Base-by-base conservation (phyloP, 1,140 invertebrate species). In the Stegodyphus dumicola region DNA sequence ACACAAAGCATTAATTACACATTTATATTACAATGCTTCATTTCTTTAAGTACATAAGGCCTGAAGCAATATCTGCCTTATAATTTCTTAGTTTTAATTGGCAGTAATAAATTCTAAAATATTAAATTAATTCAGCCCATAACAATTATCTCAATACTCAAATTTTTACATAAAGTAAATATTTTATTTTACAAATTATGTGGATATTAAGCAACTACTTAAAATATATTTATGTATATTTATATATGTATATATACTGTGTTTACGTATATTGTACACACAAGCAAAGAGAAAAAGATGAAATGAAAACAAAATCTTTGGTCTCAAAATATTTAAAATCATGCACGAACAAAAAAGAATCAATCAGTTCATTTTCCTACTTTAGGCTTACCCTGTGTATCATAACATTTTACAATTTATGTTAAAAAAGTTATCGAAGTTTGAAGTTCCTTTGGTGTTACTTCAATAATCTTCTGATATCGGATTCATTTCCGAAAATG, bases 231-330 rank as follows among this genome's bases (percentile, higher is more conserved):
- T 52, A 76, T 51, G n/a, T 74, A 74, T 85, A 56, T 33, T 17
- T 76, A 56, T 33, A 56, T 76, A 56, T 76, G 77, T 69, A 76
- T 76, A 85, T 52, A 85, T 73, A 66, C 70, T 70, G 49, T 60
- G 56, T 54, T 75, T 48, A 83, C 64, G 70, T 52, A 83, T 83
- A 83, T 75, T 67, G 17, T 75, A 83, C 80, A 83, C 65, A 69
- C 65, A 74, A 67, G 77, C 54, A 73, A 74, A 56, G 75, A 56
- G 60, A 83, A 83, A 70, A 75, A 18, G 69, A 75, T 74, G 73
- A 76, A 33, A 76, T 76, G 64, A 77, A 76, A 85, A 79, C 77
- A 84, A 85, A 85, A 85, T 85, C 81, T 85, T 85, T 85, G 81
- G 81, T 85, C 81, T 85, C 74, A 76, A 85, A 81, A 85, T 70